Percentiles rank a stretch among this genome's conserved stretches.
Conservation (phyloP, 2,113 vertebrate species). For the Vulpes vulpes region DNA sequence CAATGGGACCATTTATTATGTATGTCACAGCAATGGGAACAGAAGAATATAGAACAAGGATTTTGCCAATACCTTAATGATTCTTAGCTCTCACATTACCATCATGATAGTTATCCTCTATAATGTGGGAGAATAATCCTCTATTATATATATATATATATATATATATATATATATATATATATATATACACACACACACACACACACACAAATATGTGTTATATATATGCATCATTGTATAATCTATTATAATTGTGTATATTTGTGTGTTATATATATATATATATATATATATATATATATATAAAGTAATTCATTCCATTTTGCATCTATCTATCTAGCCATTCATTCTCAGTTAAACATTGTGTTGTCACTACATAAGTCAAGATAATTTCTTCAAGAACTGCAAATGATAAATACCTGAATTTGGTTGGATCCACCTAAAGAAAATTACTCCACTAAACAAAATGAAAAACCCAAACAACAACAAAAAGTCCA, state of each 20-base stretch:
- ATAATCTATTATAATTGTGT: background rate
- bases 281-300: background rate
- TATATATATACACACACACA: no score
- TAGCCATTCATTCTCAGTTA: background rate
- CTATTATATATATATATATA: background rate
- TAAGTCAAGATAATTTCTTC: background rate
- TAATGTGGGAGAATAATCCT: background rate
- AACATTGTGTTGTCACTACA: background rate
- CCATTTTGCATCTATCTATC: background rate
- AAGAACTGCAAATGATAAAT: background rate
- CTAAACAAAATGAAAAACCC: background rate
- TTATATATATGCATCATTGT: background rate
- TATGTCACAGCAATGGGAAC: background rate
- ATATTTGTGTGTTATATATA: no score
- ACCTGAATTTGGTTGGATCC: background rate
- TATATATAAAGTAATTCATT: background rate
- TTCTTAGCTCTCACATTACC: background rate
- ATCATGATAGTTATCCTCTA: background rate
- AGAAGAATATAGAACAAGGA: background rate
- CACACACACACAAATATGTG: background rate
- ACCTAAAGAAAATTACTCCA: background rate
- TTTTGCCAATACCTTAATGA: background rate
- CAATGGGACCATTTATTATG: background rate
- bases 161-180: background rate
- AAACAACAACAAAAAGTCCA: background rate